phyloP scores from a whole-genome alignment of 2,113 vertebrate species.

The Phycodurus eques region DNA sequence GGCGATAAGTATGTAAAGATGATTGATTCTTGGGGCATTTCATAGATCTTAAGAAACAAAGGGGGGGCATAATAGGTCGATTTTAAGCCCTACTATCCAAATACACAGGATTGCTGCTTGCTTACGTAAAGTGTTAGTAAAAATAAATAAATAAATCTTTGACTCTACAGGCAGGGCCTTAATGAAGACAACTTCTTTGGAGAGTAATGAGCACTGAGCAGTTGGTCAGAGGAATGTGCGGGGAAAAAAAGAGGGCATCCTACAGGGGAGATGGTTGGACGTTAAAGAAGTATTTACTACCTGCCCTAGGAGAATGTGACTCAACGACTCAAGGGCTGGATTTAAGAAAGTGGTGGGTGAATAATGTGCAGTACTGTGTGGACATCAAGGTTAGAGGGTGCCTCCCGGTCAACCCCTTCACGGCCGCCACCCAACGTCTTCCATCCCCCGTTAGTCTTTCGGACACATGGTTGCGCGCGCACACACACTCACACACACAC shows the following conservation, averaged over 20 bases:
- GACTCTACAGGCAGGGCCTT: conserved; percentile 54
- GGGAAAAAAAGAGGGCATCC: conserved; percentile 35
- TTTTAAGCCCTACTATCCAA: conserved; percentile 41
- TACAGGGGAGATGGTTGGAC: conserved; percentile 46
- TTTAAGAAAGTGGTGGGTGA: conserved; percentile 42
- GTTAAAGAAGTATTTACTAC: conserved; percentile 59
- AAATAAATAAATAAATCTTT: conserved; percentile 35
- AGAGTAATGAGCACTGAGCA: conserved; percentile 65
- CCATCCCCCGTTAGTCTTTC: conserved; percentile 32
- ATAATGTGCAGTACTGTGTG: conserved; percentile 22
- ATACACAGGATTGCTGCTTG: conserved; percentile 48
- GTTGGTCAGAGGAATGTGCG: conserved; percentile 36
- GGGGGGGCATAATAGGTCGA: conserved; percentile 49
- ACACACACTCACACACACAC: conserved; percentile 4
- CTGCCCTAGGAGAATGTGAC: conserved; percentile 50
- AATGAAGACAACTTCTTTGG: conserved; percentile 60
- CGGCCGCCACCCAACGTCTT: conserved; percentile 42
- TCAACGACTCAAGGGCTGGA: conserved; percentile 54
- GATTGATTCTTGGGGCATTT: too few species aligned
- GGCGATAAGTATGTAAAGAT: too few species aligned
- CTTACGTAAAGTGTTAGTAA: conserved; percentile 56
- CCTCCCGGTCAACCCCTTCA: conserved; percentile 62
- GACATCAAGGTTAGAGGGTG: conserved; percentile 54
- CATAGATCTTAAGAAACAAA: conserved; percentile 13
- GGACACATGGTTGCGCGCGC: conserved; percentile 27